phyloP scores from a whole-genome alignment of 2,113 vertebrate genomes.

The Bos javanicus region DNA sequence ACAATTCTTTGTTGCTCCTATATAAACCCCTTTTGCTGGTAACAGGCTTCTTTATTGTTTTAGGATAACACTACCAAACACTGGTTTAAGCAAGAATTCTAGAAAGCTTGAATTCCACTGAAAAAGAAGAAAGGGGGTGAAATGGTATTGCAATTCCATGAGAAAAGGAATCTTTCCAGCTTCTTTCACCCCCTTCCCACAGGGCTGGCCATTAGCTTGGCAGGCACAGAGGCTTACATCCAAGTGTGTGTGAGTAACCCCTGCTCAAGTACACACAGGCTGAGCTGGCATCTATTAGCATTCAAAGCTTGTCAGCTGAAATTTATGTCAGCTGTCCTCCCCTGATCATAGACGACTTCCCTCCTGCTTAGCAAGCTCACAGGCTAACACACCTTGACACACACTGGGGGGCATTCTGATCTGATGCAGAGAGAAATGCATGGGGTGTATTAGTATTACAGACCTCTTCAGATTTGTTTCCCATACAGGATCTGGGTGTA shows the following conservation, averaged over 20 bases:
- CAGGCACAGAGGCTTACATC: background rate
- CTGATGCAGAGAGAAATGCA: background rate
- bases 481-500: background rate
- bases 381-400: background rate
- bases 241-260: background rate
- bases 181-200: background rate
- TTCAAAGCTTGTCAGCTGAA: background rate
- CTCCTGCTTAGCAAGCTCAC: background rate
- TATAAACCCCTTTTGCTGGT: background rate
- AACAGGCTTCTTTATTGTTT: background rate
- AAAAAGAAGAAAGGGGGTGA: background rate
- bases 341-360: background rate
- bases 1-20: background rate
- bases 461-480: background rate
- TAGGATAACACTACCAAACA: background rate
- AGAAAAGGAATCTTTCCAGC: background rate
- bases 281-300: background rate
- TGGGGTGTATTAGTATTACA: accelerated
- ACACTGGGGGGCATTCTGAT: background rate
- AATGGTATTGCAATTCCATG: background rate
- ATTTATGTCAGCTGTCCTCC: constrained; percentile 4
- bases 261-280: background rate
- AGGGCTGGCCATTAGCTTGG: background rate
- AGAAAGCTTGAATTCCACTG: background rate
- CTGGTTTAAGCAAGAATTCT: background rate